These are phyloP conservation scores for Mobula birostris DNA, from an alignment of 2,113 vertebrate species.

Conservation along the genomic window DNA sequence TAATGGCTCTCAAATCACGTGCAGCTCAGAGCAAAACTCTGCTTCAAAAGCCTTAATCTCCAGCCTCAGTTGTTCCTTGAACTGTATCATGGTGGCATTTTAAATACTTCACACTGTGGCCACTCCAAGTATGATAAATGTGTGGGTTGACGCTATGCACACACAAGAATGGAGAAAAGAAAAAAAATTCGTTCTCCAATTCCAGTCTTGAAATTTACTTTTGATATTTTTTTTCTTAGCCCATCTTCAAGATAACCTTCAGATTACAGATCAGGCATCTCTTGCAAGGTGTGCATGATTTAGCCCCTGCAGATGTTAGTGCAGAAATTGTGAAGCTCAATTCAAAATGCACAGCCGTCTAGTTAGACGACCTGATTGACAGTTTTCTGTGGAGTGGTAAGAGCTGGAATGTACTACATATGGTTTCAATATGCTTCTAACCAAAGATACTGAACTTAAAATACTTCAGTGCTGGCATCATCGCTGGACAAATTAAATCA, in stretches of 20 bases:
- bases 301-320: neutral
- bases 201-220: neutral
- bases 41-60: neutral
- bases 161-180: neutral
- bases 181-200: neutral
- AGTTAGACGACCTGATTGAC: neutral
- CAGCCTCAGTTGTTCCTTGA: neutral
- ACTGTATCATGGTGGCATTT: neutral
- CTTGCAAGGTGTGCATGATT: neutral
- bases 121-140: neutral
- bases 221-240: neutral
- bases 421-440: slow-evolving; percentile 33
- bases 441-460: neutral
- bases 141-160: neutral
- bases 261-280: neutral
- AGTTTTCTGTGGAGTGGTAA: neutral
- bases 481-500: slow-evolving; percentile 2
- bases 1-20: neutral
- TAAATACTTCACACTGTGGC: neutral
- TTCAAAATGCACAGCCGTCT: neutral
- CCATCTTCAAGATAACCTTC: neutral
- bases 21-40: neutral
- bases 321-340: neutral
- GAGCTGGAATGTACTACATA: slow-evolving; percentile 15
- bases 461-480: slow-evolving; percentile 16